Conservation (phyloP, 2,888 invertebrate genomes). For the Erebia ligea region DNA sequence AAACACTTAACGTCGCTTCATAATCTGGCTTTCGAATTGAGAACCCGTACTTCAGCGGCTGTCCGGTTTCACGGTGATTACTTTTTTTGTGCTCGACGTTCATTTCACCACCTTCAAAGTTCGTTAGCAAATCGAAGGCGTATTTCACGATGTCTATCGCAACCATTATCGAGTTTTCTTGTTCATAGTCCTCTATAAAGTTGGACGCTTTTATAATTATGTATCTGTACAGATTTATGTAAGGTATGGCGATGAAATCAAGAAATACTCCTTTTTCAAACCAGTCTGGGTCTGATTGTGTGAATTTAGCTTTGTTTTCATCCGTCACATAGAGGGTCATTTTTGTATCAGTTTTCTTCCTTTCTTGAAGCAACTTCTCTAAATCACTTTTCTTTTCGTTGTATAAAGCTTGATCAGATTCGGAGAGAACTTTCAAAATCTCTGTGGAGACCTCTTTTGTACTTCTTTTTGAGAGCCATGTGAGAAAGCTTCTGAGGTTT, state of each 20-base stretch:
- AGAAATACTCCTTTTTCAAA: slow-evolving; percentile 48
- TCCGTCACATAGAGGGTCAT: slow-evolving; percentile 30
- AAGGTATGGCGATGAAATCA: slow-evolving; percentile 40
- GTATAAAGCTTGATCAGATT: slow-evolving; percentile 16
- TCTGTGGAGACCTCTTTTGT: background rate
- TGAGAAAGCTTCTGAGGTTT: background rate
- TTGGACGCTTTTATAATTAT: slow-evolving; percentile 38
- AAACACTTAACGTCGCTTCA: slow-evolving; percentile 43
- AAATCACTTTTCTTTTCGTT: slow-evolving; percentile 11
- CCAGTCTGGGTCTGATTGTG: slow-evolving; percentile 45
- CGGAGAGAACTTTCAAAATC: slow-evolving; percentile 22
- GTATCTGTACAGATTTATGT: slow-evolving; percentile 43
- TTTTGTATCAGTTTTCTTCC: slow-evolving; percentile 7
- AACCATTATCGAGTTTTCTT: slow-evolving; percentile 44
- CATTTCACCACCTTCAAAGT: slow-evolving; percentile 43
- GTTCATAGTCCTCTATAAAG: slow-evolving; percentile 38
- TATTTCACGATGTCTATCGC: slow-evolving; percentile 54
- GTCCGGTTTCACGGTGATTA: background rate
- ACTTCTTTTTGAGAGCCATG: slow-evolving; percentile 17
- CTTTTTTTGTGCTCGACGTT: background rate
- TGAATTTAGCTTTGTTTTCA: slow-evolving; percentile 31
- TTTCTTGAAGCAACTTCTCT: background rate
- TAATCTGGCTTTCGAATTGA: slow-evolving; percentile 47
- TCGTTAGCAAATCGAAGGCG: slow-evolving; percentile 52
- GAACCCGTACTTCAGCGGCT: background rate